Evolutionary conservation across 2,113 vertebrate genomes (phyloP), one percentile per base, ranked within the genome.

Genomic region (Aleadryas rufinucha): DNA sequence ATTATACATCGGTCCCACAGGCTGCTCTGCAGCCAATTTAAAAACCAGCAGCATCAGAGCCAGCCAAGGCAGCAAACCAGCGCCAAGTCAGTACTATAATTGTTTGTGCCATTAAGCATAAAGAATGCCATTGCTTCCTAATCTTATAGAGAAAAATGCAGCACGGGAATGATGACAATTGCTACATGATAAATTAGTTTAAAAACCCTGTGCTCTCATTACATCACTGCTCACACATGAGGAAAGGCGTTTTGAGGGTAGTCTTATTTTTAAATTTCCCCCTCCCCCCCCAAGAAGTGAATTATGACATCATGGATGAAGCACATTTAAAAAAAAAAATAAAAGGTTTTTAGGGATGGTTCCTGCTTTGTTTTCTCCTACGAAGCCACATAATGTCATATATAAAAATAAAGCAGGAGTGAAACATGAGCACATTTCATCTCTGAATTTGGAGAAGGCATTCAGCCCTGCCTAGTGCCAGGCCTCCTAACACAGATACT

Each of bases 41-140:
- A 96, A 92, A 95, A 89, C 92, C 84, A 94, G 93, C 92, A 95
- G 85, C 84, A 66, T 42, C 81, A 45, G 89, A 65, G 60, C 45
- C 86, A 87, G 93, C 93, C 94, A 97, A 93, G 75, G 90, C 42
- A 87, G 74, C n/a, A 83, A 74, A 84, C 11, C 63, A 30, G 66
- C 31, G 95, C 95, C 95, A 97, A 97, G 90, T 89, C 82, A 93
- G 78, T 87, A 13, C 91, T 95, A 12, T 61, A 96, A 91, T 88
- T 94, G 90, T 91, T 95, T 88, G 93, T 95, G 95, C 89, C 96
- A 96, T 96, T 96, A 96, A 93, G 87, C 81, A 79, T 53, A 89
- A 97, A 95, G 89, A 96, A 97, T 94, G 95, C 54, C 90, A 82
- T 85, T 83, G 84, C 94, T 95, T 95, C 84, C 74, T 87, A 93